phyloP scores from a whole-genome alignment of 2,888 invertebrate genomes.

The Alcis repandata region DNA sequence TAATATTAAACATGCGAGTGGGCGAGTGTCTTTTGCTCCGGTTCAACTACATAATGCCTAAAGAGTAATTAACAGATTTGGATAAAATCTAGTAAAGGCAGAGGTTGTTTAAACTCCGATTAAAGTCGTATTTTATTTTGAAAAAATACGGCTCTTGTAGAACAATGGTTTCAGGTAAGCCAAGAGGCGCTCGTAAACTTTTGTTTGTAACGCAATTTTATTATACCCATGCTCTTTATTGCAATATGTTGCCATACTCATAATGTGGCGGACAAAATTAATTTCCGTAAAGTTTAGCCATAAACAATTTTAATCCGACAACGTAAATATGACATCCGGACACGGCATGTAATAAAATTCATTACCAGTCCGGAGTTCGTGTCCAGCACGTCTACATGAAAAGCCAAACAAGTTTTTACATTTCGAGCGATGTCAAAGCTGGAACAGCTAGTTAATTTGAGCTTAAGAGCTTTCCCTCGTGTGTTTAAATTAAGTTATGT shows the following conservation, averaged over 20 bases:
- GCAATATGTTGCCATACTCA: constrained; percentile 5
- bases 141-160: too few species aligned
- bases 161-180: too few species aligned
- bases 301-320: constrained; percentile 12
- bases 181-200: not conserved
- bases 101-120: too few species aligned
- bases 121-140: too few species aligned
- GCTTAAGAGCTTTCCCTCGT: constrained; percentile 25
- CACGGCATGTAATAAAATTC: constrained; percentile 20
- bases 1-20: too few species aligned
- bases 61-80: too few species aligned
- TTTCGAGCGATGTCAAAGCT: constrained; percentile 27
- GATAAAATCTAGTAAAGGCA: too few species aligned
- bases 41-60: too few species aligned
- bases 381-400: constrained; percentile 9
- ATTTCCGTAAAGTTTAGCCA: constrained; percentile 6
- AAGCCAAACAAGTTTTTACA: constrained; percentile 30
- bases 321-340: constrained; percentile 5
- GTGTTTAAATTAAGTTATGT: constrained; percentile 21
- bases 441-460: constrained; percentile 22
- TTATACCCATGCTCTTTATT: not conserved
- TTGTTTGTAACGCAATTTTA: not conserved
- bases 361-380: constrained; percentile 22
- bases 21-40: too few species aligned
- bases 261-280: constrained; percentile 4